These are phyloP conservation scores for Homarus americanus DNA, from an alignment of 1,140 invertebrate genomes.

Conservation along the genomic window DNA sequence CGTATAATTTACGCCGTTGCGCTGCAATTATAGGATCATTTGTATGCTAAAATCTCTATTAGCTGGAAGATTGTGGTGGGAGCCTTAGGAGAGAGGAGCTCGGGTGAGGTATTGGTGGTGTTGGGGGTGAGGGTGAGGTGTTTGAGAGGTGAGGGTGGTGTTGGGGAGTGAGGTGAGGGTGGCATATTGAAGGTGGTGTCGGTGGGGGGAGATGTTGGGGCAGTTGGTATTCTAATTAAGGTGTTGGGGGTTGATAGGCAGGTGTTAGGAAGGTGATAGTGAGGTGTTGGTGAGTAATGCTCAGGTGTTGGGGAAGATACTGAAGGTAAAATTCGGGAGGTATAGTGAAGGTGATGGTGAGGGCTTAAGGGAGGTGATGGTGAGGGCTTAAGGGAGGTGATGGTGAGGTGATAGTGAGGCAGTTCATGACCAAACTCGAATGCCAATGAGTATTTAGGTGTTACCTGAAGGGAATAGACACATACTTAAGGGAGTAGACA, in stretches of 20 bases:
- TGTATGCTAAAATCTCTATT: constrained; percentile 72
- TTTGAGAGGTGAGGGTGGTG: background rate
- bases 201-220: background rate
- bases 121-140: background rate
- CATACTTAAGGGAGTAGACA: too few relatives aligned
- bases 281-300: background rate
- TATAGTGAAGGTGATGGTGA: too few relatives aligned
- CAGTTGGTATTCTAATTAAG: background rate
- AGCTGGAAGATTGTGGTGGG: constrained; percentile 55
- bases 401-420: too few relatives aligned
- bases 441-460: too few relatives aligned
- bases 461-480: too few relatives aligned
- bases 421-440: too few relatives aligned
- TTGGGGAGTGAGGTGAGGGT: background rate
- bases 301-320: too few relatives aligned
- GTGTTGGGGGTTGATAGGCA: background rate
- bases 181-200: background rate
- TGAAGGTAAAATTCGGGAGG: too few relatives aligned
- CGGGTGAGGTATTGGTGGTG: background rate
- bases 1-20: constrained; percentile 58
- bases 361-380: too few relatives aligned
- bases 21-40: constrained; percentile 59
- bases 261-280: background rate
- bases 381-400: too few relatives aligned
- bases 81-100: background rate